A percentile compares a stretch with the other conserved stretches of the same genome.
These are phyloP conservation scores for Lota lota DNA, from an alignment of 2,113 vertebrate species.

Conservation along the genomic window DNA sequence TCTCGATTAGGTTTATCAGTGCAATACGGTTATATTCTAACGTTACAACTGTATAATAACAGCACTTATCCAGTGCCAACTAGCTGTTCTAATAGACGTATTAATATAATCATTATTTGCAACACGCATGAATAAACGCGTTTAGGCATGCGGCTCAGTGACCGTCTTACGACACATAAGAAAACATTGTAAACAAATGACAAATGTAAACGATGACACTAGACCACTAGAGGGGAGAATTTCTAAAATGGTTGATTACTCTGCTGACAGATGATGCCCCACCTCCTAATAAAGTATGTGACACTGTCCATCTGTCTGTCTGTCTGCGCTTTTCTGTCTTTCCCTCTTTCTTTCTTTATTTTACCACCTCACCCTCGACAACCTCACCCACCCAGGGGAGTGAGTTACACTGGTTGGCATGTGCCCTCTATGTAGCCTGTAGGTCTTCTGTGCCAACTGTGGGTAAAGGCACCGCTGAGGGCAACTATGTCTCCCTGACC, in stretches of 20 bases:
- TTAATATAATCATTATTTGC: no score
- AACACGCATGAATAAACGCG: no score
- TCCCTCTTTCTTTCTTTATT: not conserved
- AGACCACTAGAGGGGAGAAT: conserved; percentile 10
- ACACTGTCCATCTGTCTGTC: no score
- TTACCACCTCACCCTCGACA: not conserved
- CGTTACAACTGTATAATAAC: no score
- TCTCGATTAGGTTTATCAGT: no score
- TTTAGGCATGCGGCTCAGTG: no score
- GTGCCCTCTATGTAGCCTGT: conserved; percentile 91
- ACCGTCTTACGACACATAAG: no score
- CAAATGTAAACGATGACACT: not conserved
- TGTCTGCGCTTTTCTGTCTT: not conserved
- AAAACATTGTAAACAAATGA: no score
- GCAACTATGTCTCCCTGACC: conserved; percentile 92
- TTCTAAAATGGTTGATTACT: conserved; percentile 5
- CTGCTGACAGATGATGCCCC: not conserved
- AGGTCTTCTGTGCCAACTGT: conserved; percentile 88
- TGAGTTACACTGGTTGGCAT: conserved; percentile 90
- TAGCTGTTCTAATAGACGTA: no score
- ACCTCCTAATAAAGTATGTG: not conserved
- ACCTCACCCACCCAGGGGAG: conserved; percentile 77
- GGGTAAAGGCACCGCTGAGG: conserved; percentile 84
- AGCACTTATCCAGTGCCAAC: no score
- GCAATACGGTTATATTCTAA: no score